Evolutionary conservation across 2,888 invertebrate species (phyloP).

Genomic region (Dynastes tityus): DNA sequence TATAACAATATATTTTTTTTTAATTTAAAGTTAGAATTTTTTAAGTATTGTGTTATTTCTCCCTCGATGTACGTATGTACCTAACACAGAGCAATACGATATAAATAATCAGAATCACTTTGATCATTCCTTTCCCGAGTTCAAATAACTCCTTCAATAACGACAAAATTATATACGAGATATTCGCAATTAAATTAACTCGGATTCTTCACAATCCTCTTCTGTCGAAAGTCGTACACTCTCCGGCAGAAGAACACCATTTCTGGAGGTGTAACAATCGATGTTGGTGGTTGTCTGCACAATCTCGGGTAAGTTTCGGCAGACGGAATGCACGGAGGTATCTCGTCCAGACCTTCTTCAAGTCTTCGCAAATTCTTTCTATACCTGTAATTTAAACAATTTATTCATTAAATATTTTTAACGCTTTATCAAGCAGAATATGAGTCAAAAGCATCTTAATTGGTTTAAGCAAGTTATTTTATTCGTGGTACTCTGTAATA

Average conservation of each 20-base stretch:
- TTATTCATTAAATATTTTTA: too few species aligned
- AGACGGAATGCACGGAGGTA: constrained; percentile 83
- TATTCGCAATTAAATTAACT: constrained; percentile 62
- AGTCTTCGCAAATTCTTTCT: constrained; percentile 85
- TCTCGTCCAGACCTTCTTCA: constrained; percentile 82
- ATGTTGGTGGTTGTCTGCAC: constrained; percentile 77
- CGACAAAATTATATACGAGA: constrained; percentile 23
- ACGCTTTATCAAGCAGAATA: too few species aligned
- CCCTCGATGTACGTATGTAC: background rate
- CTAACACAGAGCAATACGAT: background rate
- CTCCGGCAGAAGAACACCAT: constrained; percentile 95
- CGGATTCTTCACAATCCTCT: constrained; percentile 76
- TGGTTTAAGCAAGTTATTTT: too few species aligned
- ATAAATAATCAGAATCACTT: constrained; percentile 19
- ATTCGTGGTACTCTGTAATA: too few species aligned
- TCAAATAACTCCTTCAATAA: constrained; percentile 14
- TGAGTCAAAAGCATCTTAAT: too few species aligned
- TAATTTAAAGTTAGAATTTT: constrained; percentile 9
- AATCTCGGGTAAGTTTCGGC: constrained; percentile 76
- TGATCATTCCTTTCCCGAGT: background rate
- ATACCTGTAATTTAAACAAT: constrained; percentile 75
- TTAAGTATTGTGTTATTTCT: constrained; percentile 15
- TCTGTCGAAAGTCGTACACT: constrained; percentile 95
- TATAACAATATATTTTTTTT: background rate
- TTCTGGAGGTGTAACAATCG: constrained; percentile 81